Base-by-base conservation (phyloP, 1,140 invertebrate species). In the Drosophila oshimai region DNA sequence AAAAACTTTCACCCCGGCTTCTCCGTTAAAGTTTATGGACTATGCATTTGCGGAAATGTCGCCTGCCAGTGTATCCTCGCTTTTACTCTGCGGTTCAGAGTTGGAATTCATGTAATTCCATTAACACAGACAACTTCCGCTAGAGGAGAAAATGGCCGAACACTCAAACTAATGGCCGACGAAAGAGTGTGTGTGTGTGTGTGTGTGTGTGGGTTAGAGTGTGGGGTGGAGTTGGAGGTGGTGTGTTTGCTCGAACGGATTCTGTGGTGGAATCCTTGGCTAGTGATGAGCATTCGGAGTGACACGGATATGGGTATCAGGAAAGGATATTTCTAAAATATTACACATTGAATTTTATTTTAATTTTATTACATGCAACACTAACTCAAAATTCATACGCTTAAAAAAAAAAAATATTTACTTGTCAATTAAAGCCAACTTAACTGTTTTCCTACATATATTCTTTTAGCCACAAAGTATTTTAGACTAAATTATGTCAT, bases 41-140 rank as follows among this genome's bases (percentile, higher is more conserved):
- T 47, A 53, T 61, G 50, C 50, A 50, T 50, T 49, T 62, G 51
- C 78, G 78, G 72, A 76, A 76, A 77, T 83, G 78, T 73, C 61
- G 76, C 54, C 62, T 62, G 77, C 61, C 73, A 57, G 36, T 49
- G 58, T 57, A 44, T 70, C 57, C 42, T 46, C 44, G 31, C 41
- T 34, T 57, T 55, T 39, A 33, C 39, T 74, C 62, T 81, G 72
- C 61, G 77, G 78, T 76, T 81, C 78, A 81, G 78, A 83, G 78
- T 77, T 81, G 78, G 80, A 81, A 81, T 81, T 81, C 78, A 77
- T 81, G 78, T 81, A 81, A 81, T 81, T 81, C 78, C 78, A 81
- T 81, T 81, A 81, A 81, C 72, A 81, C 78, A 81, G 77, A 81
- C 72, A 81, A 83, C 78, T 76, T 81, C 78, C 78, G 78, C 58